These are phyloP conservation scores for Python bivittatus DNA, from an alignment of 2,113 vertebrate genomes.

Conservation along the genomic window DNA sequence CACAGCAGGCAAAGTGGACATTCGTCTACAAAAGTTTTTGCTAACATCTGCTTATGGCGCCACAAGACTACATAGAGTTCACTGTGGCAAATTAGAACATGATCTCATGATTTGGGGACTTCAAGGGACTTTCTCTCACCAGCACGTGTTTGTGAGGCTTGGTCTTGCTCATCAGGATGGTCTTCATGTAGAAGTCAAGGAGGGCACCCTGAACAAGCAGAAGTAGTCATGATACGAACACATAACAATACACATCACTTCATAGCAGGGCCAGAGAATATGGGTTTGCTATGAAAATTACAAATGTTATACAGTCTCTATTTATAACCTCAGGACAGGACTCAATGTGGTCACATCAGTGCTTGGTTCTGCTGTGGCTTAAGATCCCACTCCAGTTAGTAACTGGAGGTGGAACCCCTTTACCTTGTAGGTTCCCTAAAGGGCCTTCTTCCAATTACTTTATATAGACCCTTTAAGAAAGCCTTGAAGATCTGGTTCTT, in stretches of 20 bases:
- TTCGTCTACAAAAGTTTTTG: background rate
- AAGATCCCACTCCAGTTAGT: background rate
- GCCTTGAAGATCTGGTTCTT: no score
- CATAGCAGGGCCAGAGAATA: background rate
- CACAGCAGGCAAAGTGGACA: no score
- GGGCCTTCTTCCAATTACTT: no score
- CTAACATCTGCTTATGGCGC: background rate
- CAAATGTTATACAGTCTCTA: no score
- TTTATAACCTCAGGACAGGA: background rate
- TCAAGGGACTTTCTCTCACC: constrained; percentile 74
- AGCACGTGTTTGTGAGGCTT: constrained; percentile 88
- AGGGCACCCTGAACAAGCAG: constrained; percentile 76
- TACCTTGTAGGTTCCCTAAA: no score
- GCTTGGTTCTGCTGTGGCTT: background rate
- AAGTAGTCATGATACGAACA: constrained; percentile 15
- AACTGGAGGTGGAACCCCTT: no score
- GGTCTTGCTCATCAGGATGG: constrained; percentile 92
- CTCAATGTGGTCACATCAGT: no score
- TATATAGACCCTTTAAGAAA: no score
- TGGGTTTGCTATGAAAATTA: background rate
- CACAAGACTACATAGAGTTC: background rate
- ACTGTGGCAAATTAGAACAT: background rate
- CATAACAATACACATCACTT: background rate
- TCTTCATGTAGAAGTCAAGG: constrained; percentile 93
- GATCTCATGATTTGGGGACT: background rate